Evolutionary conservation across 2,888 invertebrate species (phyloP), one percentile per base, ranked within the genome.

Genomic region (Blastobasis adustella): DNA sequence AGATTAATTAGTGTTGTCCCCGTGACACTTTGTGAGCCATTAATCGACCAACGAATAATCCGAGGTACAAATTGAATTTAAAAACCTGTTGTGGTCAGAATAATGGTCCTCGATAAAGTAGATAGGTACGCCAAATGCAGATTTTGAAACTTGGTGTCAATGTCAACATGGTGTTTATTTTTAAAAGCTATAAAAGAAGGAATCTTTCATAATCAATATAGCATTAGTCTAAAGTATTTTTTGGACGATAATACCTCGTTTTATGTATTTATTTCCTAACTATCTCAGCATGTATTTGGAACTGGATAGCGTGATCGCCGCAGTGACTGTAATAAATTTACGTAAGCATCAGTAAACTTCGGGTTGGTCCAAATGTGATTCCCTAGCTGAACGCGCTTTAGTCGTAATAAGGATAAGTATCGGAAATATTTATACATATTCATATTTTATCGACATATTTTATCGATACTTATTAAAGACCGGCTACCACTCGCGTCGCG

Each of bases 381-480:
- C 53, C 47, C 52, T 52, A 52, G 49, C 46, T 55, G 52, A 56
- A 51, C 49, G 53, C 54, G 54, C 51, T 54, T 59, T 63, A 58
- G 58, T 58, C 60, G 62, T 69, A 69, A 69, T 68, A 63, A 63
- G 69, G 66, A 67, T 76, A 77, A 74, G 81, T 74, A 82, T 79
- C 74, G 69, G 79, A 83, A 84, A 84, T 85, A 81, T 88, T 85
- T 85, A 82, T 84, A 82, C 82, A 83, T 85, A 84, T 85, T 85
- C 85, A 87, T 88, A 85, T 79, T 77, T 79, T 80, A 80, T 82
- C 82, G 81, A 80, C 81, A 79, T 82, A 82, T 83, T 87, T 88
- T 87, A 88, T 86, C 86, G 85, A 86, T 82, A 82, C 83, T 85
- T 88, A 87, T 88, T 88, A 88, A 86, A 82, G 82, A 76, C 74